phyloP scores from a whole-genome alignment of 2,113 vertebrate species.

The Aegypius monachus region DNA sequence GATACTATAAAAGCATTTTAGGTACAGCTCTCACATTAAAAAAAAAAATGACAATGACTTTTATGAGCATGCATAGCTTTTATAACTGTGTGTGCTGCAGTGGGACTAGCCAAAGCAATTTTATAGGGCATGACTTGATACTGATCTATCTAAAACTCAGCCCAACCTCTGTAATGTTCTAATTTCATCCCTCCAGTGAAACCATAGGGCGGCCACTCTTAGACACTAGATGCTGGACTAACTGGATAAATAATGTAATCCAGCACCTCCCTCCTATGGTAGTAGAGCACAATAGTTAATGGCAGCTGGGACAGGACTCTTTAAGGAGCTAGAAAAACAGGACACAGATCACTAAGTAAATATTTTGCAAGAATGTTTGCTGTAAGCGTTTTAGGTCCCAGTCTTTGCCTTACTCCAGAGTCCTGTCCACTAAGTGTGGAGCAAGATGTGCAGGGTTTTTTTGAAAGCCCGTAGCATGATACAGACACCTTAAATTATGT shows the following conservation, averaged over 20 bases:
- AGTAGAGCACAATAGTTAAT: background rate
- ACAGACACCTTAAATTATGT: background rate
- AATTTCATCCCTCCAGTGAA: background rate
- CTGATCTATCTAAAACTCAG: background rate
- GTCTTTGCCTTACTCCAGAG: background rate
- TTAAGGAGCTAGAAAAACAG: background rate
- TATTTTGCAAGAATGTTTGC: background rate
- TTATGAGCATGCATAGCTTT: background rate
- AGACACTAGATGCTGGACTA: background rate
- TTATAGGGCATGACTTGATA: background rate
- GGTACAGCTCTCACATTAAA: background rate
- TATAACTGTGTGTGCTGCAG: background rate
- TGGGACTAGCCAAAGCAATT: background rate
- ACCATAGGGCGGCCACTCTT: background rate
- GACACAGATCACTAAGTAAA: background rate
- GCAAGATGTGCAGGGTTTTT: background rate
- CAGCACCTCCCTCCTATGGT: background rate
- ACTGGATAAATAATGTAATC: background rate
- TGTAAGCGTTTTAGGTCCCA: background rate
- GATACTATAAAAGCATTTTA: background rate
- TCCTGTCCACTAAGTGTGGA: background rate
- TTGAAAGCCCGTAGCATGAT: background rate
- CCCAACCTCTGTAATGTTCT: background rate
- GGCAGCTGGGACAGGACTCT: background rate
- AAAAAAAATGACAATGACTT: background rate